Evolutionary conservation across 2,113 vertebrate species (phyloP), one percentile per base, ranked within the genome.

Genomic region (Lagenorhynchus albirostris): DNA sequence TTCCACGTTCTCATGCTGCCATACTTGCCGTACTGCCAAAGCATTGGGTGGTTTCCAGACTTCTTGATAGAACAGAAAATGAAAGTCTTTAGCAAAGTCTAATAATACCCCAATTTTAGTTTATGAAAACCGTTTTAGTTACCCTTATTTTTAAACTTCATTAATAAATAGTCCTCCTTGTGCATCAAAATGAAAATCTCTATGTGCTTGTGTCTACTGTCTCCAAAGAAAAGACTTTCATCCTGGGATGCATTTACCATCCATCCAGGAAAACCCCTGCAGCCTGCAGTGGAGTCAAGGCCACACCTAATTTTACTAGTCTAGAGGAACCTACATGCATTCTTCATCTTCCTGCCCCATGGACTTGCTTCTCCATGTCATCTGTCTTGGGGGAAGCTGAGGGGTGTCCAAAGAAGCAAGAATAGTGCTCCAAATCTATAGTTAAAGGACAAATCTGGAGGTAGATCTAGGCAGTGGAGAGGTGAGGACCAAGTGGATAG

Each of bases 101-200:
- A 53, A 68, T 60, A 8, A 67, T 68, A 20, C 29, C n/a, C 10
- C 71, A 20, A 50, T 33, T 81, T 95, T 70, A 90, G 38, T 68
- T 93, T 41, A 38, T 63, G 77, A 36, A 95, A 94, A 91, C n/a
- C 70, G 25, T 41, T 76, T 89, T 63, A 53, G 41, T 82, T 83
- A 13, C 9, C 25, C 18, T 6, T 33, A 74, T 55, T 74, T 68
- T 85, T 53, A 18, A 84, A 29, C 71, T 62, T 71, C 60, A 44
- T 70, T 68, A 79, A 29, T 53, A 80, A 89, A 38, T 21, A 68
- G 36, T 21, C 9, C 44, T 47, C 3, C 62, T 44, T 36, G 41
- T 23, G 7, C 23, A 73, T 63, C n/a, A 71, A 38, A 55, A 38
- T 74, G 33, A 68, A 89, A 47, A 26, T 55, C 20, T 62, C 25